A percentile compares a stretch with the other conserved stretches of the same genome.
Evolutionary conservation across 2,888 invertebrate species (phyloP).

Genomic region (Leptopilina syphax): DNA sequence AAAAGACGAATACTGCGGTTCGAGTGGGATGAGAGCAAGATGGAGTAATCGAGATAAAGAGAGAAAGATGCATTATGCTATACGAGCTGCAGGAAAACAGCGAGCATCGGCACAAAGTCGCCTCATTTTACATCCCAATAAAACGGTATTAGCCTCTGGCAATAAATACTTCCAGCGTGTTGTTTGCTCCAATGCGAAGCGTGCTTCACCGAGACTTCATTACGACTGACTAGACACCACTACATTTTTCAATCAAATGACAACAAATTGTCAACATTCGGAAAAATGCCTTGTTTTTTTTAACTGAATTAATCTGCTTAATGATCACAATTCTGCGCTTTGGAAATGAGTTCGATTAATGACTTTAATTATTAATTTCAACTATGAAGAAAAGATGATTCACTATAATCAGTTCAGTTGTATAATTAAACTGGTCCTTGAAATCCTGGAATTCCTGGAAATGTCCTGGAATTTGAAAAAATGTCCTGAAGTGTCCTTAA

Average conservation of each 20-base stretch:
- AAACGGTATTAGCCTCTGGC: conserved; percentile 68
- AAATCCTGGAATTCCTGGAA: no score
- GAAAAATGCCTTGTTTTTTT: conserved; percentile 3
- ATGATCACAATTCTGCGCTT: neutral
- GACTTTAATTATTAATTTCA: no score
- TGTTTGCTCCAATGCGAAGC: conserved; percentile 61
- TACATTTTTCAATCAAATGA: conserved; percentile 7
- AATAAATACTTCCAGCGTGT: conserved; percentile 67
- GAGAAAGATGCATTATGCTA: conserved; percentile 43
- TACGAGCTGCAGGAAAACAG: conserved; percentile 56
- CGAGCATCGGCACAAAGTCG: conserved; percentile 64
- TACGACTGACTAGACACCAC: conserved; percentile 27
- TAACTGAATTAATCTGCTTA: neutral
- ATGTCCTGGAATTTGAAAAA: no score
- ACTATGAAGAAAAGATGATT: no score
- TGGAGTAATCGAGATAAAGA: conserved; percentile 41
- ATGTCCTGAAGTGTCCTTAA: no score
- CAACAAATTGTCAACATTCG: conserved; percentile 17
- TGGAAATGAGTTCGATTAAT: neutral
- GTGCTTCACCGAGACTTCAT: conserved; percentile 35
- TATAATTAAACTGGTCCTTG: no score
- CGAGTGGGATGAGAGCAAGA: conserved; percentile 3
- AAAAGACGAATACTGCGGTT: neutral
- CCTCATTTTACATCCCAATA: conserved; percentile 71
- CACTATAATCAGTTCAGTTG: no score